phyloP scores from a whole-genome alignment of 2,888 invertebrate genomes.

The Nipponacmea schrenckii region DNA sequence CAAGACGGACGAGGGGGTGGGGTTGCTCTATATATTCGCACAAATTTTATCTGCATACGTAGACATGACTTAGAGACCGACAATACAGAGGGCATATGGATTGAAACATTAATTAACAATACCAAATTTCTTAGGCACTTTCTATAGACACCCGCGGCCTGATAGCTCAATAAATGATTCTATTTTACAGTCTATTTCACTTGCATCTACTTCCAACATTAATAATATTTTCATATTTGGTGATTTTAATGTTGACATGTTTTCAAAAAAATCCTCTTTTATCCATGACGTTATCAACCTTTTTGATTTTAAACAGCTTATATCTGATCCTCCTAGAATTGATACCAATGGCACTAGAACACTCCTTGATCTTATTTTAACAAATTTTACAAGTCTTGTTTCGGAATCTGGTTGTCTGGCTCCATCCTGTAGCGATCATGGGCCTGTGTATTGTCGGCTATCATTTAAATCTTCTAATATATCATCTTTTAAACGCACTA shows the following conservation, averaged over 20 bases:
- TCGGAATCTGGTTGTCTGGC: not conserved
- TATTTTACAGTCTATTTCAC: not conserved
- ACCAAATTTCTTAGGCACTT: conserved; percentile 5
- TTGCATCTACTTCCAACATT: not conserved
- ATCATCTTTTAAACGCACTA: not conserved
- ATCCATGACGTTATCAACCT: not conserved
- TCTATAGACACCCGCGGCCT: not conserved
- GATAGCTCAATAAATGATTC: not conserved
- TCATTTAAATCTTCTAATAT: not conserved
- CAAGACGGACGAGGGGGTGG: conserved; percentile 2
- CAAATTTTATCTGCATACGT: not conserved
- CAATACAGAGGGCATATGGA: conserved; percentile 5
- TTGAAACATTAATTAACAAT: not conserved
- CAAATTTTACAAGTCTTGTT: not conserved
- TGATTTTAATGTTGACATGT: not conserved
- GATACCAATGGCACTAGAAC: not conserved
- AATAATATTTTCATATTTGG: not conserved
- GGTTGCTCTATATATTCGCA: not conserved
- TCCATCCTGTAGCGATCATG: not conserved
- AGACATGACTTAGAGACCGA: not conserved
- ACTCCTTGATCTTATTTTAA: not conserved
- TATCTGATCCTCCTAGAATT: not conserved
- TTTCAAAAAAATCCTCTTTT: not conserved
- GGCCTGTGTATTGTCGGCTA: not conserved
- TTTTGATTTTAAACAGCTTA: not conserved